Percentiles rank a stretch among this genome's conserved stretches.
phyloP scores from a whole-genome alignment of 2,888 invertebrate species.

The Thysanoteuthis rhombus region DNA sequence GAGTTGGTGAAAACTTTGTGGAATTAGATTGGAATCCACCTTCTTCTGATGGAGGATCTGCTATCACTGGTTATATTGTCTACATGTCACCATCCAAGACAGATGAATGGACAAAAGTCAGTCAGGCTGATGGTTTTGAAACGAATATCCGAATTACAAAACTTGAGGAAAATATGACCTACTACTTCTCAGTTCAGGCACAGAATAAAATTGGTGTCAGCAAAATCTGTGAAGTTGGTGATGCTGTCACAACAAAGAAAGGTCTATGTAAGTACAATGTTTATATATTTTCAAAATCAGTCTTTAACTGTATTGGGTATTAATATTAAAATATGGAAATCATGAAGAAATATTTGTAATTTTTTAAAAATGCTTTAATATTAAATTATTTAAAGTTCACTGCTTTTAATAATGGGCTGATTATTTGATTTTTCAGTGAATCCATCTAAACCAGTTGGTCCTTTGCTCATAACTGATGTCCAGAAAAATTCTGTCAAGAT shows the following conservation, averaged over 20 bases:
- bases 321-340: not conserved
- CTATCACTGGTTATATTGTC: slow-evolving; percentile 53
- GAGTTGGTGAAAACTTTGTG: slow-evolving; percentile 49
- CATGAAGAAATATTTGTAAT: not conserved
- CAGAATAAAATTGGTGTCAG: slow-evolving; percentile 64
- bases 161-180: slow-evolving; percentile 58
- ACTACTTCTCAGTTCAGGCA: slow-evolving; percentile 64
- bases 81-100: slow-evolving; percentile 54
- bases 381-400: not conserved
- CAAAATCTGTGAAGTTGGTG: slow-evolving; percentile 48
- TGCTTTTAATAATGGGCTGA: not conserved
- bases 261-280: slow-evolving; percentile 43
- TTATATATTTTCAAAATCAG: not conserved
- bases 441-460: slow-evolving; percentile 45
- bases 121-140: slow-evolving; percentile 50
- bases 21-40: slow-evolving; percentile 66
- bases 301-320: not conserved
- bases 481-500: slow-evolving; percentile 41
- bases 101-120: slow-evolving; percentile 51
- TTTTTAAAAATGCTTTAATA: not conserved
- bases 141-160: slow-evolving; percentile 45
- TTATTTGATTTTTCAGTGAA: not conserved
- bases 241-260: slow-evolving; percentile 52
- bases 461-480: slow-evolving; percentile 43
- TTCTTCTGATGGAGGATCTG: slow-evolving; percentile 60